Conservation (phyloP, 2,113 vertebrate genomes). For the Anarrhichthys ocellatus region DNA sequence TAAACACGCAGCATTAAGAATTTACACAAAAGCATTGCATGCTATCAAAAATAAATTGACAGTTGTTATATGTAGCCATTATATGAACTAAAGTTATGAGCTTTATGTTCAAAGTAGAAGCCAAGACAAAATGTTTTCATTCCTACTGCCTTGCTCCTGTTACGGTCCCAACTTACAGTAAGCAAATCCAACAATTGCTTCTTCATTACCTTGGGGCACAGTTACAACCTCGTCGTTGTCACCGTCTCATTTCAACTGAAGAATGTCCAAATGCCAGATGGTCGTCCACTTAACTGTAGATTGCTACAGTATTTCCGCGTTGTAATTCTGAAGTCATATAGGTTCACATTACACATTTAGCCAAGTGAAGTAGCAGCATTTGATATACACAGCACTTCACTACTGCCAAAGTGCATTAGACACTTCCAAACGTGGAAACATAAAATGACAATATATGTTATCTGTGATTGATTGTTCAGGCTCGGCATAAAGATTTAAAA, state of each 20-base stretch:
- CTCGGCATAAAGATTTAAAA: slow-evolving; percentile 4
- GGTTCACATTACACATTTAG: background rate
- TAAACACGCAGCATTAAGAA: background rate
- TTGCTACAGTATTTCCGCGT: background rate
- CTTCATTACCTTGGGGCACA: background rate
- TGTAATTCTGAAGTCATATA: background rate
- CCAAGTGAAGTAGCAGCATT: background rate
- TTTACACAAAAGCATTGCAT: background rate
- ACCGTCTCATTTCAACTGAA: background rate
- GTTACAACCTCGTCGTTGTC: background rate
- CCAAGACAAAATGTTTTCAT: background rate
- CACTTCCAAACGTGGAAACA: background rate
- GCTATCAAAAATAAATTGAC: background rate
- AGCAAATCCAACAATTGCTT: background rate
- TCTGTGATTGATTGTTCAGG: slow-evolving; percentile 16
- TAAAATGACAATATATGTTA: slow-evolving; percentile 20
- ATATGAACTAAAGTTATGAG: background rate
- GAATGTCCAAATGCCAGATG: background rate
- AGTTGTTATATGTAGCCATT: background rate
- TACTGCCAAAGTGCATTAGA: background rate
- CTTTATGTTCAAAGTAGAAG: background rate
- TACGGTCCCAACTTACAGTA: background rate
- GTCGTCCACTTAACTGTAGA: background rate
- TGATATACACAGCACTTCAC: slow-evolving; percentile 14
- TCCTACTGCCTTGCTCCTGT: background rate